Evolutionary conservation across 2,888 invertebrate species (phyloP), one percentile per base, ranked within the genome.

Genomic region (Mesorhabditis spiculigera): DNA sequence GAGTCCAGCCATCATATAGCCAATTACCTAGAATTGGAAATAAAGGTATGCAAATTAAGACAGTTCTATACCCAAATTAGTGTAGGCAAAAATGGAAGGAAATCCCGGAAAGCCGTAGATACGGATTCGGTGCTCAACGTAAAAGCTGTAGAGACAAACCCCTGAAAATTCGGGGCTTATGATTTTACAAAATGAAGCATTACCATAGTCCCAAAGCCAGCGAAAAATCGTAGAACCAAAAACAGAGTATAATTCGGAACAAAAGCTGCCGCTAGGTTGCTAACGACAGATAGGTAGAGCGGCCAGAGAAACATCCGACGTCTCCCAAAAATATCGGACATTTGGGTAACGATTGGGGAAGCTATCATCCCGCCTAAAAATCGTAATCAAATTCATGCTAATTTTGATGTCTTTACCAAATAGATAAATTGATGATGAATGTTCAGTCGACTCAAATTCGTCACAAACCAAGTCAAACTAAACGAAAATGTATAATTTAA

Each of bases 391-490:
- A 45, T 63, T 42, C 62, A 70, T 74, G 44, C 4, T 61, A 63
- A 13, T 16, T 28, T 3, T 28, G 28, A 28, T 28, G 1, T 28
- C 28, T 28, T 70, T n/a, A 77, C 84, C 84, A 13, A 85, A 58
- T 69, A 85, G 73, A 63, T 84, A 85, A 4, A 80, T 71, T 6
- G 82, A 81, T 5, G 80, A 79, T 4, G 73, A 76, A 61, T 81
- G 82, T 41, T 82, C 81, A 1, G 77, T 72, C 67, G 68, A 72
- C 28, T 74, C 74, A 8, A 74, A 75, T 10, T 77, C 63, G 13
- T 79, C 81, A 69, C 84, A 84, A 4, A 84, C 82, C 45, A 84
- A 71, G 70, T 82, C 70, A 67, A 81, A 84, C 69, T 84, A 74
- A 5, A 79, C 28, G 4, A 2, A 50, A 28, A 28, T 28, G 28